Percentiles rank a stretch among this genome's conserved stretches.
phyloP scores from a whole-genome alignment of 2,113 vertebrate genomes.

The Thermophis baileyi region DNA sequence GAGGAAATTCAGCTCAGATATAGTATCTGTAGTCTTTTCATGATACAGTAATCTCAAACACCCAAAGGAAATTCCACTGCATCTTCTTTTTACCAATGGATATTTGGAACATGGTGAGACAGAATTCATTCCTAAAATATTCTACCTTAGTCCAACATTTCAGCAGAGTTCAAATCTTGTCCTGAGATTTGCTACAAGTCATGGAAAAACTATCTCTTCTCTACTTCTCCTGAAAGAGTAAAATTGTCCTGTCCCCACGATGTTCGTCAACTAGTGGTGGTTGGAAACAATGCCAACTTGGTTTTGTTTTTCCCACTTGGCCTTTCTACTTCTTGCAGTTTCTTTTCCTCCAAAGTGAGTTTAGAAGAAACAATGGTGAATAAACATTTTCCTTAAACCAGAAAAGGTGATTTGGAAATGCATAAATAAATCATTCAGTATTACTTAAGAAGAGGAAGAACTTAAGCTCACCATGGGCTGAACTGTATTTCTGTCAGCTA shows the following conservation, averaged over 20 bases:
- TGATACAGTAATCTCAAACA: not conserved
- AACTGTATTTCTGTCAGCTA: not conserved
- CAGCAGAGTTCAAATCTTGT: not conserved
- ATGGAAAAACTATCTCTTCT: not conserved
- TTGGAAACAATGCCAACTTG: not conserved
- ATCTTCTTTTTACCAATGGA: not conserved
- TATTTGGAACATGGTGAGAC: constrained; percentile 1
- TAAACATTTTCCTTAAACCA: not conserved
- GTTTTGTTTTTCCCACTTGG: not conserved
- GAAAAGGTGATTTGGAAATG: not conserved
- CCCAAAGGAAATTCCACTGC: constrained; percentile 8
- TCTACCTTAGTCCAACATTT: not conserved
- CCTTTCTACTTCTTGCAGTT: not conserved
- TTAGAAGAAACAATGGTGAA: not conserved
- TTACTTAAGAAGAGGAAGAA: not conserved
- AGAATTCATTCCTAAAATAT: constrained; percentile 12
- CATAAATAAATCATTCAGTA: not conserved
- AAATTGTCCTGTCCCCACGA: not conserved
- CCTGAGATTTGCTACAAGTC: not conserved
- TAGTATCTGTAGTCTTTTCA: constrained; percentile 18
- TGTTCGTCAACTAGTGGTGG: not conserved
- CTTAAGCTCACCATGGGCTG: not conserved
- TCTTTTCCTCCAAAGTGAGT: not conserved
- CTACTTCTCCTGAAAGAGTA: not conserved
- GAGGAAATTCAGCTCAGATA: not conserved